Percentiles rank a stretch among this genome's conserved stretches.
These are phyloP conservation scores for Tupaia chinensis DNA, from an alignment of 2,113 vertebrate species.

Conservation along the genomic window DNA sequence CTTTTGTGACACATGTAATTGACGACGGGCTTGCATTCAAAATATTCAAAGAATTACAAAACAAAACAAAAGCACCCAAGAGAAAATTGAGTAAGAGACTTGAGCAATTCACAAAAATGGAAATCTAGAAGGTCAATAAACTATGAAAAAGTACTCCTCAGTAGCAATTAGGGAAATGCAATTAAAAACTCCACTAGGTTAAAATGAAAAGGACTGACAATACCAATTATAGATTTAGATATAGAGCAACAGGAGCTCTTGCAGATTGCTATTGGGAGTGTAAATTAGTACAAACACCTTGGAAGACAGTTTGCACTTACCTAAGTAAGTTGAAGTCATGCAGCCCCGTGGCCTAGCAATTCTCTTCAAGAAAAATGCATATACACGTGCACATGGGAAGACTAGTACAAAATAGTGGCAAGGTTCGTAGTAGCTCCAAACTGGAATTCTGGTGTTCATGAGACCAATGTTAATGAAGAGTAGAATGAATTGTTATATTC, in stretches of 20 bases:
- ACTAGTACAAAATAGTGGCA: not conserved
- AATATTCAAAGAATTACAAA: slow-evolving; percentile 49
- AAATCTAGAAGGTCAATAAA: slow-evolving; percentile 38
- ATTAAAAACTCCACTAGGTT: not conserved
- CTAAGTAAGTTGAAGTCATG: not conserved
- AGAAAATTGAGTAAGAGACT: slow-evolving; percentile 56
- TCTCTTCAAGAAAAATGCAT: slow-evolving; percentile 6
- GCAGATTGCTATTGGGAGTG: not conserved
- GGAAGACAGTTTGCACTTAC: slow-evolving; percentile 2
- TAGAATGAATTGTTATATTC: slow-evolving; percentile 10
- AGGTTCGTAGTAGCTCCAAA: not conserved
- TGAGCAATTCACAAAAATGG: slow-evolving; percentile 45
- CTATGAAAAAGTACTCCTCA: not conserved
- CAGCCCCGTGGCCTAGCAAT: not conserved
- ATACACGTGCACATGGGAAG: not conserved
- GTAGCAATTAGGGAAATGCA: slow-evolving; percentile 42
- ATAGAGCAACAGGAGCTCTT: not conserved
- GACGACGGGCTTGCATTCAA: not conserved
- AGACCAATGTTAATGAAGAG: not conserved
- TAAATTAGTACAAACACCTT: not conserved
- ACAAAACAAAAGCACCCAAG: not conserved
- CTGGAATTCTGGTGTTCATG: not conserved
- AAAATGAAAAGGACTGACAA: slow-evolving; percentile 23
- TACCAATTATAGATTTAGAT: not conserved
- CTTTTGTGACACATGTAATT: not conserved